A percentile compares a stretch with the other conserved stretches of the same genome.
Conservation (phyloP, 1,140 invertebrate genomes). For the Papilio xuthus region DNA sequence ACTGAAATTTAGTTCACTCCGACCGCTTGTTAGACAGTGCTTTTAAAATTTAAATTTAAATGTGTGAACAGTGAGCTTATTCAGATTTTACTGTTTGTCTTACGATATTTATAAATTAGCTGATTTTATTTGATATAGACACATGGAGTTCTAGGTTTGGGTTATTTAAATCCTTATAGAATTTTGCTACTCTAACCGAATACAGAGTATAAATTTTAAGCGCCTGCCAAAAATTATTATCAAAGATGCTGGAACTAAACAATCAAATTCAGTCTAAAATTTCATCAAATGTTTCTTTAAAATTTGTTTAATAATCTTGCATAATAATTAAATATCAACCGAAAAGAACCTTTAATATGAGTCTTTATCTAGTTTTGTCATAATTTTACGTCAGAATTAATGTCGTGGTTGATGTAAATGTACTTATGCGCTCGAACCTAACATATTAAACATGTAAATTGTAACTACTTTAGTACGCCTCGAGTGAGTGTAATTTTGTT, state of each 20-base stretch:
- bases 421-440: not conserved
- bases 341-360: not conserved
- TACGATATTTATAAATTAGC: not conserved
- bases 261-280: not conserved
- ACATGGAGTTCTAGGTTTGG: not conserved
- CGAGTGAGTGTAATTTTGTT: conserved; percentile 30
- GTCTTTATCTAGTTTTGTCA: not conserved
- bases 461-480: conserved; percentile 9
- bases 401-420: not conserved
- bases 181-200: not conserved
- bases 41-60: not conserved
- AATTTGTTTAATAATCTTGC: not conserved
- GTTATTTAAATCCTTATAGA: not conserved
- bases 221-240: not conserved
- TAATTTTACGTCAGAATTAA: not conserved
- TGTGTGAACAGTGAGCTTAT: not conserved
- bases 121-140: not conserved
- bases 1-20: conserved; percentile 19
- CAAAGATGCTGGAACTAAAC: not conserved
- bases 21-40: conserved; percentile 13
- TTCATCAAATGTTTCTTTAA: too few relatives aligned
- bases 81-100: not conserved
- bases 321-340: not conserved
- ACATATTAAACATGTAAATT: conserved; percentile 28
- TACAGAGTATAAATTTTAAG: not conserved